Percentiles rank a stretch among this genome's conserved stretches.
Evolutionary conservation across 2,888 invertebrate species (phyloP).

Genomic region (Horisme vitalbata): DNA sequence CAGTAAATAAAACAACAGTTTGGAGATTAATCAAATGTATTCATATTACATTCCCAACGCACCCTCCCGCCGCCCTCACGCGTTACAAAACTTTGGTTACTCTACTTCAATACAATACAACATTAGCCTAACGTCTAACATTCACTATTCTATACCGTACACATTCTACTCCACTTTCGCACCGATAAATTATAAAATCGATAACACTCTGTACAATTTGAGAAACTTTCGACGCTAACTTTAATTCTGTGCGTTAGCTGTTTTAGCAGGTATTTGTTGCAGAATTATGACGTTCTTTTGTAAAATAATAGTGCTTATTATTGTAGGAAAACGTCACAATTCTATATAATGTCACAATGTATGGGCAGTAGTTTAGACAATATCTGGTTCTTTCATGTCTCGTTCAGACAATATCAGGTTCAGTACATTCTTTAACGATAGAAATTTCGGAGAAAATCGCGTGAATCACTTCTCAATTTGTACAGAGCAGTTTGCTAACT

Average conservation of each 20-base stretch:
- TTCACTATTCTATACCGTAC: conserved; percentile 36
- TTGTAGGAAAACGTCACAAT: too few species aligned
- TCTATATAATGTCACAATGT: too few species aligned
- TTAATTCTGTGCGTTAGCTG: too few species aligned
- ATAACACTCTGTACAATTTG: conserved; percentile 9
- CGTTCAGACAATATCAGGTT: too few species aligned
- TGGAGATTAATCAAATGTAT: conserved; percentile 70
- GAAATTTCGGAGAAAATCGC: too few species aligned
- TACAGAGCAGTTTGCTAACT: conserved; percentile 5
- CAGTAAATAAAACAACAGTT: conserved; percentile 19
- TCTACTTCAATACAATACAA: conserved; percentile 44
- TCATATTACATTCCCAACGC: conserved; percentile 57
- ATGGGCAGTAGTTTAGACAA: too few species aligned
- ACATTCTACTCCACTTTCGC: conserved; percentile 19
- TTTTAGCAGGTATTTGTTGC: too few species aligned
- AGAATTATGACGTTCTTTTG: too few species aligned
- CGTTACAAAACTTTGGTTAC: conserved; percentile 51
- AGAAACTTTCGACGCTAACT: not conserved
- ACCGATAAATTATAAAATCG: conserved; percentile 13
- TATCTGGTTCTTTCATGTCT: too few species aligned
- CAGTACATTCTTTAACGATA: too few species aligned
- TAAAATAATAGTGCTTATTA: too few species aligned
- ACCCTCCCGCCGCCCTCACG: conserved; percentile 29
- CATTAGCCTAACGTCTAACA: conserved; percentile 40
- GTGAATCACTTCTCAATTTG: conserved; percentile 4